A percentile compares a stretch with the other conserved stretches of the same genome.
phyloP scores from a whole-genome alignment of 2,113 vertebrate genomes.

The Conger conger region DNA sequence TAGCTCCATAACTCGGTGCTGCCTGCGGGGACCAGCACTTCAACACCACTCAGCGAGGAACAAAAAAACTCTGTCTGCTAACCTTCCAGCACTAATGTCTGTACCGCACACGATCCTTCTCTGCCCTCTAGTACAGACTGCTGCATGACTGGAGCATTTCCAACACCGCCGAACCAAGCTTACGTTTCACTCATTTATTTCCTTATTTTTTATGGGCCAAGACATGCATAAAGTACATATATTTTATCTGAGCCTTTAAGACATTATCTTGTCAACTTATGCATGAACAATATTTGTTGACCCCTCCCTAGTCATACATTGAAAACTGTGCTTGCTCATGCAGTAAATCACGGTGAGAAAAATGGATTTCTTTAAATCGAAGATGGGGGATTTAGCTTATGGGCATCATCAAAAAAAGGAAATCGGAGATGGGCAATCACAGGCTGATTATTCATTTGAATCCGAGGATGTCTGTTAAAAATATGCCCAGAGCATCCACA shows the following conservation, averaged over 20 bases:
- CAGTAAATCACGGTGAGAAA: constrained; percentile 30
- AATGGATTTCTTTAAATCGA: not conserved
- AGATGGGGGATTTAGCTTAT: not conserved
- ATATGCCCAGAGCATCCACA: not conserved
- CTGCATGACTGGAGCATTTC: not conserved
- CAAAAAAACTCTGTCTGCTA: not conserved
- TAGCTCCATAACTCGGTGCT: not conserved
- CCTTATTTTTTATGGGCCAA: not conserved
- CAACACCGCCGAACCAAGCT: not conserved
- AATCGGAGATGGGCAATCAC: not conserved
- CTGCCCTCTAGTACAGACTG: not conserved
- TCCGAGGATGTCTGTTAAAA: not conserved
- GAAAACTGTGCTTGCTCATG: constrained; percentile 28
- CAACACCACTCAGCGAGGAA: not conserved
- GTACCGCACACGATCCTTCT: not conserved
- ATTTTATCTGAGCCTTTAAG: constrained; percentile 38
- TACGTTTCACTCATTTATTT: not conserved
- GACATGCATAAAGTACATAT: not conserved
- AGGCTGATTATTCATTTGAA: not conserved
- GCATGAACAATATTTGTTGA: constrained; percentile 39
- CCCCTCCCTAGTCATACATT: constrained; percentile 28
- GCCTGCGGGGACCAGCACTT: constrained; percentile 1
- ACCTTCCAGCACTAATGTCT: not conserved
- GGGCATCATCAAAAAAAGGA: not conserved
- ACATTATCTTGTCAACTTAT: constrained; percentile 38